phyloP scores from a whole-genome alignment of 2,797 vertebrate genomes.

The Danionella dracula region DNA sequence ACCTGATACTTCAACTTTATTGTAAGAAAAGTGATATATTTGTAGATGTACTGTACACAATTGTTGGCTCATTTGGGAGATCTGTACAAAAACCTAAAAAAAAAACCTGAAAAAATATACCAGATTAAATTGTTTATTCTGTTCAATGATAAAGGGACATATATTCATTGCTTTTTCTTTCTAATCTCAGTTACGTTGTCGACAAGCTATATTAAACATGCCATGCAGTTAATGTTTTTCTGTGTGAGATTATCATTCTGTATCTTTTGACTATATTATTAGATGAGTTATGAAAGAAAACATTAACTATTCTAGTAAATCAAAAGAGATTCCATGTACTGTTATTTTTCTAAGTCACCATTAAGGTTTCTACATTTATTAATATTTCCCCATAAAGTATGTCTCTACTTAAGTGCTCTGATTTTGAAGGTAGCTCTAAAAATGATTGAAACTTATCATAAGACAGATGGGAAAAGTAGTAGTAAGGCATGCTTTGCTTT shows the following conservation, averaged over 20 bases:
- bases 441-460: neutral
- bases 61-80: neutral
- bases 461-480: slow-evolving; percentile 10
- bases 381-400: neutral
- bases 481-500: slow-evolving; percentile 32
- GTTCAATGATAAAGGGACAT: neutral
- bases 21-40: neutral
- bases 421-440: slow-evolving; percentile 22
- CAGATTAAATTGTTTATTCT: slow-evolving; percentile 4
- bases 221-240: slow-evolving; percentile 42
- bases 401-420: neutral
- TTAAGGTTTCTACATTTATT: neutral
- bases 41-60: neutral
- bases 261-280: slow-evolving; percentile 8
- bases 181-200: slow-evolving; percentile 4
- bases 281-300: neutral
- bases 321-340: neutral
- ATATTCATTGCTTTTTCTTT: neutral
- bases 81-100: no score
- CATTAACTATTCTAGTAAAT: neutral
- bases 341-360: neutral
- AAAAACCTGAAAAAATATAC: neutral
- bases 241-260: slow-evolving; percentile 15
- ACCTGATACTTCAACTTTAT: neutral
- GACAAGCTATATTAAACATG: slow-evolving; percentile 37